Percentiles rank a stretch among this genome's conserved stretches.
These are phyloP conservation scores for Musca domestica DNA, from an alignment of 1,140 invertebrate genomes.

Conservation along the genomic window DNA sequence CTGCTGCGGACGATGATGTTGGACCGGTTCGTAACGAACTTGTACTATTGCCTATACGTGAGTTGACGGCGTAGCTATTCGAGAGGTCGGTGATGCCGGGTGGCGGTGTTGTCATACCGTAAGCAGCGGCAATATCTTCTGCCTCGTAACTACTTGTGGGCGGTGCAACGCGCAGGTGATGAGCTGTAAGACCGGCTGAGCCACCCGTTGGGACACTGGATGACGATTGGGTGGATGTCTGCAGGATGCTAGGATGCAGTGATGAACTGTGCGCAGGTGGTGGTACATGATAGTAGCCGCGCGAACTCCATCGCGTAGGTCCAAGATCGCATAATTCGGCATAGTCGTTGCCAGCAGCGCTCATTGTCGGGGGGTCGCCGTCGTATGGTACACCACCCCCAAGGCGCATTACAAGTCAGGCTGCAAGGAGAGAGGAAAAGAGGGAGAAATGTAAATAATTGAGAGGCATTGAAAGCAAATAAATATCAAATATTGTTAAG, in stretches of 20 bases:
- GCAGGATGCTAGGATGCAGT: constrained; percentile 31
- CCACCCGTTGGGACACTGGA: constrained; percentile 50
- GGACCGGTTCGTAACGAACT: constrained; percentile 40
- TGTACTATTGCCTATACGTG: constrained; percentile 50
- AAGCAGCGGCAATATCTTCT: constrained; percentile 44
- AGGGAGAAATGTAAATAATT: background rate
- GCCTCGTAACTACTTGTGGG: constrained; percentile 49
- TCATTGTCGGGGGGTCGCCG: constrained; percentile 55
- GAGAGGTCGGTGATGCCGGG: constrained; percentile 36
- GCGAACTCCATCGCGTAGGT: constrained; percentile 52
- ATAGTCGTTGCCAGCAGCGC: constrained; percentile 55
- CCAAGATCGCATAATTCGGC: constrained; percentile 55
- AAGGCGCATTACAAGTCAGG: constrained; percentile 51
- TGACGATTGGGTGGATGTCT: constrained; percentile 39
- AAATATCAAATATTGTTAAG: background rate
- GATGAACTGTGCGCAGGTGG: constrained; percentile 35
- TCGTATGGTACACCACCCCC: constrained; percentile 53
- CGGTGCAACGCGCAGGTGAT: constrained; percentile 42
- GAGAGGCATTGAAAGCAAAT: no score
- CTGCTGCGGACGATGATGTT: constrained; percentile 7
- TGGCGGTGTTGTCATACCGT: constrained; percentile 51
- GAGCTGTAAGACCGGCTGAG: constrained; percentile 42
- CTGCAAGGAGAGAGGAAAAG: constrained; percentile 27
- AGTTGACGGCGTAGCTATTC: constrained; percentile 34
- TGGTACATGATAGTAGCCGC: constrained; percentile 42